Conservation (phyloP, 2,797 vertebrate genomes). For the Brotogeris chrysoptera region DNA sequence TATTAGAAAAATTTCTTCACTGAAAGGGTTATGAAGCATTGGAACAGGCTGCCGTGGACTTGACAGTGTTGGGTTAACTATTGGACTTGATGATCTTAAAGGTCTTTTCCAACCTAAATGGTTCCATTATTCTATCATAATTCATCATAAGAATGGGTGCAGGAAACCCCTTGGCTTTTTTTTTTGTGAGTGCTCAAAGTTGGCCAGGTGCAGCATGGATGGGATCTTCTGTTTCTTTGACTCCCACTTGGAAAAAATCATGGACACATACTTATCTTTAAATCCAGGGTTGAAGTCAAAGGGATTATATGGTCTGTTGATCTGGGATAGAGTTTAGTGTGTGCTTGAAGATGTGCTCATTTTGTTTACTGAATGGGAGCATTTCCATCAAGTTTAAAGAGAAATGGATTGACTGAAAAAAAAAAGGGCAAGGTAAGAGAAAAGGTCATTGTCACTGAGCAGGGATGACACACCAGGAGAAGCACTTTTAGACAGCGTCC, state of each 20-base stretch:
- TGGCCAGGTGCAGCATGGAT: neutral
- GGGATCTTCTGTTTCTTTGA: neutral
- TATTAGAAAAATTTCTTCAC: neutral
- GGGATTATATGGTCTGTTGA: neutral
- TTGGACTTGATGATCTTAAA: neutral
- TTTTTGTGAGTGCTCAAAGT: neutral
- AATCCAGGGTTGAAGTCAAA: neutral
- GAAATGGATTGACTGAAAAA: neutral
- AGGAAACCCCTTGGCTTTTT: neutral
- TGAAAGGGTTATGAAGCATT: neutral
- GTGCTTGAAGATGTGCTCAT: neutral
- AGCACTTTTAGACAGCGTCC: neutral
- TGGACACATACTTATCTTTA: neutral
- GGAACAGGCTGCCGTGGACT: neutral
- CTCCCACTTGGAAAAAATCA: neutral
- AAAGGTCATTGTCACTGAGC: neutral
- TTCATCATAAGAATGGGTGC: neutral
- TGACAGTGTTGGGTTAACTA: neutral
- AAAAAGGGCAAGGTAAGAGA: rapidly evolving
- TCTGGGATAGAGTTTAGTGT: neutral
- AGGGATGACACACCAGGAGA: neutral
- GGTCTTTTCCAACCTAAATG: neutral
- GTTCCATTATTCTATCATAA: neutral
- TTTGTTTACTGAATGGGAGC: neutral
- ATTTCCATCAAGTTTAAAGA: neutral